Percentiles rank a stretch among this genome's conserved stretches.
phyloP scores from a whole-genome alignment of 2,113 vertebrate genomes.

The Larimichthys crocea region DNA sequence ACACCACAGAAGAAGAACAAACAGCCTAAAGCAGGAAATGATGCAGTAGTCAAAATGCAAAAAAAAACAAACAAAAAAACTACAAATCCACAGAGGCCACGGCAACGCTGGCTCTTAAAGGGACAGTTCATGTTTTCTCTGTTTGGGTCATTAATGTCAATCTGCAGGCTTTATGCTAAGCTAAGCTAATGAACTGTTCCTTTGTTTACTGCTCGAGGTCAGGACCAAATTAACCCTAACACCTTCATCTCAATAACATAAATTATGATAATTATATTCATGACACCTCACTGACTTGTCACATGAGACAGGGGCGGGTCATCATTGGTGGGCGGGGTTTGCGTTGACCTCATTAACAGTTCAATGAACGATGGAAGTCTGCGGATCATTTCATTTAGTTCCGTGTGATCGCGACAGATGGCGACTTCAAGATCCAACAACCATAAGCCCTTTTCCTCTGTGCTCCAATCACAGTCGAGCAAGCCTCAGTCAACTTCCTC shows the following conservation, averaged over 20 bases:
- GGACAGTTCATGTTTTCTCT: background rate
- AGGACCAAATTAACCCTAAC: background rate
- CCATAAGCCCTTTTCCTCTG: too few species aligned
- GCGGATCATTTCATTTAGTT: background rate
- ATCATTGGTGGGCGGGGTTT: background rate
- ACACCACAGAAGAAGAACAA: slow-evolving; percentile 19
- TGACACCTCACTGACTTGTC: too few species aligned
- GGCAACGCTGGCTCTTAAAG: background rate
- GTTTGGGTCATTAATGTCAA: too few species aligned
- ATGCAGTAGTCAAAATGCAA: slow-evolving; percentile 43
- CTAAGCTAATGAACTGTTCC: background rate
- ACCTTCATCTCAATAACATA: too few species aligned
- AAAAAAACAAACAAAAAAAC: background rate
- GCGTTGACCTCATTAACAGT: background rate
- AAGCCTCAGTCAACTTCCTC: too few species aligned
- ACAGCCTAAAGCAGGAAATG: slow-evolving; percentile 19
- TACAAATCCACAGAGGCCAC: slow-evolving; percentile 43
- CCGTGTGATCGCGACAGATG: too few species aligned
- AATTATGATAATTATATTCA: too few species aligned
- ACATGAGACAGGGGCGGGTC: background rate
- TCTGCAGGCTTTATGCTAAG: slow-evolving; percentile 1
- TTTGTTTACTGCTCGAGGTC: background rate
- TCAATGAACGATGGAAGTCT: background rate
- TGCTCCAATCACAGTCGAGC: too few species aligned
- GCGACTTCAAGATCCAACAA: too few species aligned